Evolutionary conservation across 2,888 invertebrate genomes (phyloP).

Genomic region (Platycnemis pennipes): DNA sequence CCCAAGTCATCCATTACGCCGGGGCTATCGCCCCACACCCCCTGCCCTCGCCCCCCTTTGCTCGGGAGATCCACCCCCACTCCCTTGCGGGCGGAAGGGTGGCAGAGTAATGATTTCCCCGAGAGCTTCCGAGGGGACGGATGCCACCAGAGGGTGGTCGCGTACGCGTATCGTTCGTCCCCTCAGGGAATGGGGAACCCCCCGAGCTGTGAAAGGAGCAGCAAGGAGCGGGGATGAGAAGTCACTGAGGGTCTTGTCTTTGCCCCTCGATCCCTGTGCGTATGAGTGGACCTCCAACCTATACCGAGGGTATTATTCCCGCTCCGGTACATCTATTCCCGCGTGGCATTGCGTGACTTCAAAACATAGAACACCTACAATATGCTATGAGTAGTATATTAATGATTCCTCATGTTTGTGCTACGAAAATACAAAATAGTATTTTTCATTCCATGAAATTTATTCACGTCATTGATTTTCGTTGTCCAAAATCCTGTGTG

Average conservation of each 20-base stretch:
- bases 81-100: constrained; percentile 7
- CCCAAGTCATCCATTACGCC: not conserved
- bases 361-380: too few relatives aligned
- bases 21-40: not conserved
- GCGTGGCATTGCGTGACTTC: too few relatives aligned
- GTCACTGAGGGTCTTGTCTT: not conserved
- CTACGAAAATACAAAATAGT: too few relatives aligned
- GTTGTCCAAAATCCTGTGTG: too few relatives aligned
- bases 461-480: too few relatives aligned
- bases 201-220: not conserved
- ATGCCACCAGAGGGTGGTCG: not conserved
- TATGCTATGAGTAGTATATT: too few relatives aligned
- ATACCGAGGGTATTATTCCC: too few relatives aligned
- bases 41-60: not conserved
- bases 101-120: constrained; percentile 3
- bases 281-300: too few relatives aligned
- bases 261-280: not conserved
- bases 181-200: not conserved
- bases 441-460: too few relatives aligned
- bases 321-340: too few relatives aligned
- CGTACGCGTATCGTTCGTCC: not conserved
- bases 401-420: too few relatives aligned
- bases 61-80: not conserved
- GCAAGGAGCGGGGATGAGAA: not conserved
- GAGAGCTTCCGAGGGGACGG: not conserved